Evolutionary conservation across 2,797 vertebrate species (phyloP), one percentile per base, ranked within the genome.

Genomic region (Galagoides demidoff): DNA sequence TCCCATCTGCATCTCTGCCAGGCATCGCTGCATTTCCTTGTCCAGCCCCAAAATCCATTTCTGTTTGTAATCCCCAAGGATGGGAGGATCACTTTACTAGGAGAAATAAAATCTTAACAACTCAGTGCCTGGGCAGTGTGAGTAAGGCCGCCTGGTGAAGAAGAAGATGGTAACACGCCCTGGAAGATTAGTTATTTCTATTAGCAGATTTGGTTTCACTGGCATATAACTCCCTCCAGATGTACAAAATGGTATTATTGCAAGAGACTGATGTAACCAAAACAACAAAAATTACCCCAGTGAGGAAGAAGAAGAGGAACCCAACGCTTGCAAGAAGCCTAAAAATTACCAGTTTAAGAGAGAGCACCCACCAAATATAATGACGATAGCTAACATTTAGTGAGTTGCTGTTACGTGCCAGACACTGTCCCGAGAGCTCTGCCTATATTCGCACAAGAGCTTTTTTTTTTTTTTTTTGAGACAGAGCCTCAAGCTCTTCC

Each of bases 281-380:
- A 85, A 89, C 12, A 23, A 64, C 39, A 84, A 74, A 64, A 78
- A 85, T 27, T n/a, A 20, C 45, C 45, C 84, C 66, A 27, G 0
- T 52, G 86, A 93, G 52, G 49, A 96, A 63, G 79, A 85, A 92
- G 39, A 85, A 92, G 39, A 89, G n/a, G 45, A 81, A 82, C 20
- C 57, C 68, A 85, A 68, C 74, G 34, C 55, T 74, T 71, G 19
- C 52, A 79, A 63, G 63, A 83, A 74, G 37, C 81, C 43, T 20
- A 25, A 71, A 92, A 95, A 86, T 20, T 14, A n/a, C 22, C 39
- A 13, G 39, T 78, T 73, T 43, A 61, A 66, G n/a, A 73, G 29
- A 71, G 5, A 7, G 2, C 11, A 4, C 70, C 8, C 14, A 20
- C 23, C 77, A 52, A 25, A 63, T 20, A 16, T 5, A 59, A 68